phyloP scores from a whole-genome alignment of 2,113 vertebrate genomes.

The Brienomyrus brachyistius region DNA sequence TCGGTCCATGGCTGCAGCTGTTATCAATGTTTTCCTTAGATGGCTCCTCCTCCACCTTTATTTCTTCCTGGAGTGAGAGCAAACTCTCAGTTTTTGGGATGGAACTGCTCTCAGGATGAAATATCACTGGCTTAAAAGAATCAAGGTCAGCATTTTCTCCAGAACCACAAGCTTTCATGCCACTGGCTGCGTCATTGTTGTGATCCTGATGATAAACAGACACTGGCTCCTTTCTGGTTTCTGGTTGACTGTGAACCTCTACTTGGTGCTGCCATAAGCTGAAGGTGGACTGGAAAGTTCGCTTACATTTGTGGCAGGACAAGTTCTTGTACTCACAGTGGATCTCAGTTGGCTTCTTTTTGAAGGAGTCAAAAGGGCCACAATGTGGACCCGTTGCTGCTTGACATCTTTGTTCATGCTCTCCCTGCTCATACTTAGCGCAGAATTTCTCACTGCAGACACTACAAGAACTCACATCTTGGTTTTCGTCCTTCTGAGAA shows the following conservation, averaged over 20 bases:
- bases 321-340: conserved; percentile 91
- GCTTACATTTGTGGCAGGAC: conserved; percentile 94
- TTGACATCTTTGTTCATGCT: conserved; percentile 81
- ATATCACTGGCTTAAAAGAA: conserved; percentile 75
- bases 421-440: conserved; percentile 80
- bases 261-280: conserved; percentile 98
- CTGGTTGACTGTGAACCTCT: conserved; percentile 94
- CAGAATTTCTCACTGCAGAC: conserved; percentile 86
- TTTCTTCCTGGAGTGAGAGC: conserved; percentile 53
- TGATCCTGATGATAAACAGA: conserved; percentile 61
- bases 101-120: conserved; percentile 85
- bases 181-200: conserved; percentile 57
- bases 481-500: conserved; percentile 56
- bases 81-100: conserved; percentile 85
- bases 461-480: conserved; percentile 71
- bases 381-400: conserved; percentile 89
- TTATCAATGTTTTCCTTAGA: conserved; percentile 72
- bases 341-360: conserved; percentile 82
- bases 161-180: conserved; percentile 47
- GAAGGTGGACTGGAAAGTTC: conserved; percentile 95
- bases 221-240: conserved; percentile 74
- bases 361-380: conserved; percentile 74
- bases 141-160: conserved; percentile 74
- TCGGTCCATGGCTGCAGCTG: conserved; percentile 49
- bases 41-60: conserved; percentile 84